Conservation (phyloP, 2,888 invertebrate species). For the Acanthoscelides obtectus region DNA sequence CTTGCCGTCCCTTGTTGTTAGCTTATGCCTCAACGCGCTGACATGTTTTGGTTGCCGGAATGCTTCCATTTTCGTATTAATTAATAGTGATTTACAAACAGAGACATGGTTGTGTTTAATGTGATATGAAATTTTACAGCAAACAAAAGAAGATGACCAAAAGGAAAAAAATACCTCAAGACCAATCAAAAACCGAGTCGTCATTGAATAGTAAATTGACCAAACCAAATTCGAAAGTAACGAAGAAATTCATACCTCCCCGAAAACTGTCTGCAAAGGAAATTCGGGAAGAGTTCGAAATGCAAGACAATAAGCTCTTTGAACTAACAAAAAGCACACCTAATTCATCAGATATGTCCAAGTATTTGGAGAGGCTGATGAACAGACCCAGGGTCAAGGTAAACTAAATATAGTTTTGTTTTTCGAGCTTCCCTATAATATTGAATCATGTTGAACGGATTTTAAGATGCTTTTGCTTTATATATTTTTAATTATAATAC, state of each 20-base stretch:
- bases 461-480: no score
- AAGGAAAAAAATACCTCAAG: constrained; percentile 2
- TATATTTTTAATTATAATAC: no score
- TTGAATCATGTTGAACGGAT: no score
- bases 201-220: not conserved
- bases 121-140: not conserved
- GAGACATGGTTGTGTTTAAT: no score
- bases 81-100: no score
- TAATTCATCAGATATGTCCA: constrained; percentile 23
- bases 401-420: no score
- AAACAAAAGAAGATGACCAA: not conserved
- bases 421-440: no score
- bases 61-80: no score
- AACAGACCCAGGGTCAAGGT: constrained; percentile 34
- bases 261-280: constrained; percentile 32
- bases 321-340: constrained; percentile 17
- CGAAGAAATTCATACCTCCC: constrained; percentile 27
- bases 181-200: not conserved
- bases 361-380: constrained; percentile 30
- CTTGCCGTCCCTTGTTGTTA: no score
- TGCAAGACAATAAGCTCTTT: constrained; percentile 33
- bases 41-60: no score
- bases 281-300: constrained; percentile 34
- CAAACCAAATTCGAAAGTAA: constrained; percentile 4
- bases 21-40: no score